Conservation (phyloP, 2,113 vertebrate species). For the Nyctereutes procyonoides region DNA sequence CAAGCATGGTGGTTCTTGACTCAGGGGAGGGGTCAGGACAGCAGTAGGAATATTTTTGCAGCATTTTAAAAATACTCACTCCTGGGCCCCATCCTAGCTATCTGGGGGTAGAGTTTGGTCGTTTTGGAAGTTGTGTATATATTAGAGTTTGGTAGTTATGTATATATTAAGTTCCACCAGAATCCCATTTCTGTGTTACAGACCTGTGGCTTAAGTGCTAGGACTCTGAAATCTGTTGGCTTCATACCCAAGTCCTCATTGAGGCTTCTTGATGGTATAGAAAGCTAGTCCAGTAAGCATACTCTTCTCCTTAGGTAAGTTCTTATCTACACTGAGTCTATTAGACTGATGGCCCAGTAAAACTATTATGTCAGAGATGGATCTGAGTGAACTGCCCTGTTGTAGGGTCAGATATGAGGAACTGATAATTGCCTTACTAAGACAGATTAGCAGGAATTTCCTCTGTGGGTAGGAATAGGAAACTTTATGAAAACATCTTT, state of each 20-base stretch:
- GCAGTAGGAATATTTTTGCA: not conserved
- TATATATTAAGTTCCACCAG: not conserved
- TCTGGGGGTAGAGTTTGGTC: not conserved
- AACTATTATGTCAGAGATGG: constrained; percentile 9
- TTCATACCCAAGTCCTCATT: not conserved
- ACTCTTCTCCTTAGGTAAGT: not conserved
- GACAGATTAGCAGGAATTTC: constrained; percentile 53
- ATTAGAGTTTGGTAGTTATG: not conserved
- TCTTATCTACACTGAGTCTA: not conserved
- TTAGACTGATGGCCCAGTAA: constrained; percentile 10
- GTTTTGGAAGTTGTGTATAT: not conserved
- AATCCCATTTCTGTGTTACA: not conserved
- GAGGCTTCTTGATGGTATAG: not conserved
- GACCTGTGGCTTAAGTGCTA: not conserved
- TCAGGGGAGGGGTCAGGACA: not conserved
- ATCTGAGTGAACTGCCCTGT: constrained; percentile 11
- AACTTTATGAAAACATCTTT: constrained; percentile 13
- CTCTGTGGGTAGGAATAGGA: constrained; percentile 23
- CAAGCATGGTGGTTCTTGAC: not conserved
- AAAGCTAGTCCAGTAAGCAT: not conserved
- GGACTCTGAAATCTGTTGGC: constrained; percentile 11
- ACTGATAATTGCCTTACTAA: constrained; percentile 14
- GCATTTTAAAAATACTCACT: not conserved
- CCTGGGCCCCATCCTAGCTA: not conserved
- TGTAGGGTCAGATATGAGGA: constrained; percentile 7